Percentiles rank a stretch among this genome's conserved stretches.
Conservation (phyloP, 1,140 invertebrate species). For the Macrotrachela quadricornifera region DNA sequence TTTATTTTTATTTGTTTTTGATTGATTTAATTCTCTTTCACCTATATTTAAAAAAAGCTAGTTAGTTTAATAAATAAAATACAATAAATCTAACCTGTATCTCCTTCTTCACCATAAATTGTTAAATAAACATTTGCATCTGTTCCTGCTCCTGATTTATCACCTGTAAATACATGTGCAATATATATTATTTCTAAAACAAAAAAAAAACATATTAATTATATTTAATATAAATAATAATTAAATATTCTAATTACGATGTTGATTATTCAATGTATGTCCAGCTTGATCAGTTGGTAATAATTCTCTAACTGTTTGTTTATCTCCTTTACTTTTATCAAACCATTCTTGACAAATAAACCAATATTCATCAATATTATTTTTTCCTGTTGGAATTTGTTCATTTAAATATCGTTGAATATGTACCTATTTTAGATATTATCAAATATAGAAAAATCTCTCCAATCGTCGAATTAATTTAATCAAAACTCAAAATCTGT, state of each 20-base stretch:
- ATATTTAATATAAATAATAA: not conserved
- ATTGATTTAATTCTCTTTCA: conserved; percentile 24
- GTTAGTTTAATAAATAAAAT: too few relatives aligned
- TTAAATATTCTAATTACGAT: too few relatives aligned
- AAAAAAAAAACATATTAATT: too few relatives aligned
- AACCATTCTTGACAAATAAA: conserved; percentile 27
- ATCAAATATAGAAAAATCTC: too few relatives aligned
- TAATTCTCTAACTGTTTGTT: conserved; percentile 23
- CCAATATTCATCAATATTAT: conserved; percentile 27
- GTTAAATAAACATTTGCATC: conserved; percentile 4
- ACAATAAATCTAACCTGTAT: conserved; percentile 21
- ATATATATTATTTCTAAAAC: conserved; percentile 15
- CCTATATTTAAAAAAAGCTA: conserved; percentile 2
- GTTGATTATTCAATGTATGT: too few relatives aligned
- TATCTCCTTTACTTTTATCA: conserved; percentile 22
- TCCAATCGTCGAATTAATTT: too few relatives aligned
- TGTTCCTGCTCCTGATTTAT: conserved; percentile 13
- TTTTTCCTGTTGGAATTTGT: conserved; percentile 12
- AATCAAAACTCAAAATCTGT: too few relatives aligned
- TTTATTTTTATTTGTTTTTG: conserved; percentile 10
- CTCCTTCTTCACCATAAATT: conserved; percentile 15
- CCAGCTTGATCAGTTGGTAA: conserved; percentile 18
- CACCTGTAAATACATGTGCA: conserved; percentile 23
- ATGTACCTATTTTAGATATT: not conserved
- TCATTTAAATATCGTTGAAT: conserved; percentile 11